Evolutionary conservation across 2,113 vertebrate genomes (phyloP), one percentile per base, ranked within the genome.

Genomic region (Lagenorhynchus albirostris): DNA sequence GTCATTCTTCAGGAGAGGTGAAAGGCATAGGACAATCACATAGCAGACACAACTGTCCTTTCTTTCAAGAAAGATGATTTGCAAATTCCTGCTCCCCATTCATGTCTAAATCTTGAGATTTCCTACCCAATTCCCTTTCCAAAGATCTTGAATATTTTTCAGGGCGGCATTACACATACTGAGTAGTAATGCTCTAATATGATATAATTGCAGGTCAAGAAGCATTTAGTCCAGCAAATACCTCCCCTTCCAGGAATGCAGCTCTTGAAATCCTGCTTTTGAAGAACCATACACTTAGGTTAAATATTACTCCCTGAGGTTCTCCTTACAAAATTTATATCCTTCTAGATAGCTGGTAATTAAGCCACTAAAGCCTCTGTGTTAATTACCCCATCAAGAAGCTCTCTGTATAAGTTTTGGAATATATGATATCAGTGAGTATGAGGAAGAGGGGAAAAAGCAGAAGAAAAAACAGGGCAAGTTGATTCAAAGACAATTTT

Each of bases 221-320:
- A 85, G 87, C 11, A 29, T 94, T 81, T 91, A 84, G 71, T 55
- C 38, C 71, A 89, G 38, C n/a, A 84, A 86, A 81, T n/a, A 31
- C 17, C 5, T 71, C 50, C 79, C 47, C 58, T 96, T 90, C 74
- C 44, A 94, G 65, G 73, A 96, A 96, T 9, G 44, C 6, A 85
- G 31, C 44, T 81, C 95, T 97, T 89, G 63, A 86, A 97, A 95
- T 74, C 90, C 77, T 25, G 2, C 71, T 74, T 15, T 44, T 44
- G 77, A 60, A 94, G 68, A 77, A 63, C 9, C 29, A 94, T 71
- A 74, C 44, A 33, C 33, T 50, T 89, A 80, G 41, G 58, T 92
- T 90, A 95, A 96, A 95, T 84, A 71, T 86, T 79, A 74, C 83
- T n/a, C 73, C 74, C 79, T 53, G 70, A 87, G 79, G 73, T 94